phyloP scores from a whole-genome alignment of 2,888 invertebrate species.

The Rhingia rostrata region DNA sequence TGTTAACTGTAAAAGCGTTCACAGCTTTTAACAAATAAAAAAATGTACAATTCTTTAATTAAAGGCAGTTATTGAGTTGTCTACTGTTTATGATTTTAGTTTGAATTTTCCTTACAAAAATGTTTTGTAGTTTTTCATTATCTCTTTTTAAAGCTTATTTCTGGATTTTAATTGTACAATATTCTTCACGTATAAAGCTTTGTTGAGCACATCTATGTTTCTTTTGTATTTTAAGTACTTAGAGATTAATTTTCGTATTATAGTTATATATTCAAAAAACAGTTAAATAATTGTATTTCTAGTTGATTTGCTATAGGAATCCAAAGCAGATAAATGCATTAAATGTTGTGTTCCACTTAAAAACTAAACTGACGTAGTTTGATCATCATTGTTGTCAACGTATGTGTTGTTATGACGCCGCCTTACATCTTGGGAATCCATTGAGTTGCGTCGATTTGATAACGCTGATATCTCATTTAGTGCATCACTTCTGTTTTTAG shows the following conservation, averaged over 20 bases:
- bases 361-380: conserved; percentile 77
- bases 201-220: conserved; percentile 65
- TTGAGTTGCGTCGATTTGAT: conserved; percentile 42
- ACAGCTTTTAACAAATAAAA: conserved; percentile 16
- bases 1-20: background rate
- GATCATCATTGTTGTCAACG: conserved; percentile 74
- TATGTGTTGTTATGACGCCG: conserved; percentile 63
- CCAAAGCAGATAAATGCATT: conserved; percentile 66
- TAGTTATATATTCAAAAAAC: conserved; percentile 22
- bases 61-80: conserved; percentile 61
- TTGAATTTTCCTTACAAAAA: conserved; percentile 10
- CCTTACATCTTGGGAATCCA: conserved; percentile 54
- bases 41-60: conserved; percentile 51
- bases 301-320: conserved; percentile 30
- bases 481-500: conserved; percentile 1
- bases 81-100: background rate
- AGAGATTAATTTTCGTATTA: conserved; percentile 24
- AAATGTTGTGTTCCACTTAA: conserved; percentile 20
- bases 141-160: conserved; percentile 49
- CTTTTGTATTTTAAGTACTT: conserved; percentile 54
- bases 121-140: conserved; percentile 1
- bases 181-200: conserved; percentile 57
- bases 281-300: conserved; percentile 14
- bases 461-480: conserved; percentile 10
- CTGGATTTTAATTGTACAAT: conserved; percentile 51